Percentiles rank a stretch among this genome's conserved stretches.
phyloP scores from a whole-genome alignment of 1,140 invertebrate species.

The Saccostrea glomerata region DNA sequence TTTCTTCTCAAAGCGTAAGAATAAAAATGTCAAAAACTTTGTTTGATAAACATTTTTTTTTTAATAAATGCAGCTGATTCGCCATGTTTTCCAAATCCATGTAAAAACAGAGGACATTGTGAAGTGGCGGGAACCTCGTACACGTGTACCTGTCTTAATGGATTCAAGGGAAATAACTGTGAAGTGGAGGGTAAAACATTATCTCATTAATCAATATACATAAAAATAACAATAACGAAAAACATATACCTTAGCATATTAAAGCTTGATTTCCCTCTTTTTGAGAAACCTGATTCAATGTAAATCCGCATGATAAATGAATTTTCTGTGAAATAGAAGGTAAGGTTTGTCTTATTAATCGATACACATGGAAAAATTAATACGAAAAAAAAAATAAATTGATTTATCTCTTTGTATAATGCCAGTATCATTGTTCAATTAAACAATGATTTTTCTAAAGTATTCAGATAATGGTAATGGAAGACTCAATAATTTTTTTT shows the following conservation, averaged over 20 bases:
- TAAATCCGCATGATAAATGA: background rate
- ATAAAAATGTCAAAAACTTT: no score
- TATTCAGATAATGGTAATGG: no score
- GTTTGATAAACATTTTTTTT: background rate
- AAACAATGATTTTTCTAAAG: no score
- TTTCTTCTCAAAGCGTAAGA: no score
- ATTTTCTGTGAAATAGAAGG: no score
- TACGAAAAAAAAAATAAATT: no score
- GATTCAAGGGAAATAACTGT: slow-evolving; percentile 5
- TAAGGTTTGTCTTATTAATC: no score
- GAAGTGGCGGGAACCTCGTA: background rate
- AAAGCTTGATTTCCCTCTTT: background rate
- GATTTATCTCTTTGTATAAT: no score
- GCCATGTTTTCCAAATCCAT: slow-evolving; percentile 9
- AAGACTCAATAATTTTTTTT: no score
- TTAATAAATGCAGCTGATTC: background rate
- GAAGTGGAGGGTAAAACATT: background rate
- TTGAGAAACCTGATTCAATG: background rate
- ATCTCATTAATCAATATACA: background rate
- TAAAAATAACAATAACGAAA: background rate
- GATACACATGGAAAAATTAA: no score
- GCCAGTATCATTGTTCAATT: no score
- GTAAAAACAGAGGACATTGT: background rate
- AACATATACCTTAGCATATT: background rate
- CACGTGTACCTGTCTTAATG: background rate